Evolutionary conservation across 2,888 invertebrate species (phyloP), one percentile per base, ranked within the genome.

Genomic region (Micropterix aruncella): DNA sequence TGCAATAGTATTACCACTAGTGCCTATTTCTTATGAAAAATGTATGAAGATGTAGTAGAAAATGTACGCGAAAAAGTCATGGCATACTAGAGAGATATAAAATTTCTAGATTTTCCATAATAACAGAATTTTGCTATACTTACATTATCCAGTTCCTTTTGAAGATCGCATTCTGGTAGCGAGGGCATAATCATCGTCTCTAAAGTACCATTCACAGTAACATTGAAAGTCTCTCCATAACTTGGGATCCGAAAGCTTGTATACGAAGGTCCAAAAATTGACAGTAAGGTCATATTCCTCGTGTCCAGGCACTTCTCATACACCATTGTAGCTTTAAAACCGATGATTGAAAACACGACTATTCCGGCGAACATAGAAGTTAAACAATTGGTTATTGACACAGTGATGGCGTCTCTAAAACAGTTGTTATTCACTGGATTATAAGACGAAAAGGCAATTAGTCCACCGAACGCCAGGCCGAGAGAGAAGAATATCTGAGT

Each of bases 401-500:
- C 92, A 67, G 90, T 79, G 44, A 94, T 78, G 4, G 94, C 93
- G 61, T 96, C 96, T 50, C 92, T 75, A 58, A 90, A 92, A 61
- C 93, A 94, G 64, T 96, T 94, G 62, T 96, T 96, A 60, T 94
- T 92, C 2, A 92, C 89, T 1, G 94, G 93, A 65, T 95, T 96
- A 66, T 96, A 96, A 1, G 95, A 95, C 0, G 91, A 89, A 60
- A 95, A 96, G 1, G 95, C 95, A 48, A 96, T 95, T 36, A 96
- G 70, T 5, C 95, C 95, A 9, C 96, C 96, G 55, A 96, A 96
- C 1, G 94, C 95, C 41, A 96, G 67, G 5, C 95, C 95, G 48
- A 95, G 75, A 0, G 94, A 95, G 65, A 95, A 96, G 70, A 96
- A 96, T 55, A 96, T 95, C 63, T 96, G 96, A 0, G 95, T 95